Base-by-base conservation (phyloP, 2,113 vertebrate species). In the Myanophis thanlyinensis region DNA sequence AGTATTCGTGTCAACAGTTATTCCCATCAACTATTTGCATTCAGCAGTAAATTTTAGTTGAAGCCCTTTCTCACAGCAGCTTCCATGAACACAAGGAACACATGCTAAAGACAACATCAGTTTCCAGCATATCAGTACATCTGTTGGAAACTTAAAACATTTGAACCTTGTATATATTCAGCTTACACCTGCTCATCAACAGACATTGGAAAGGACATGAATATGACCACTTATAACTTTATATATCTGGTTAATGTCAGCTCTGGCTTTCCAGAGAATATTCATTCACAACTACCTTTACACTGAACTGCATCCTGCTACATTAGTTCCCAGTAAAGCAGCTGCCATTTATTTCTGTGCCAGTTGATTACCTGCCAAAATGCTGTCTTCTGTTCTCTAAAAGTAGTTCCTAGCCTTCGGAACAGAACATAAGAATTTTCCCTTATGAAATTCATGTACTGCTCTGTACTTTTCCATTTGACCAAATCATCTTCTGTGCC, bases 271-370 rank as follows among this genome's bases (percentile, higher is more conserved):
- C 93, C 73, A 52, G 94, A 91, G 90, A 93, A 89, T 91, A 91
- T 49, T 9, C 84, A 10, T 0, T 0, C 85, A 5, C 25, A 52
- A 2, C 59, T 92, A 92, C 93, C 93, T 85, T 95, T 92, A 27
- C 67, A 92, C 94, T 93, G 89, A 62, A 92, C 92, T 91, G 92
- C 23, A 88, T 87, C 87, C 25, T 5, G 62, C n/a, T 94, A 93
- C 96, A 93, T 49, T 93, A 89, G 94, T 22, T 94, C 93, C 91
- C 93, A 92, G 86, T n/a, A 90, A 40, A 95, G 94, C 92, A 94
- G 93, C 88, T 93, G 62, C 40, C 8, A 49, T 85, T 86, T 86
- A 94, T 90, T 59, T 93, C 93, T 53, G 91, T 91, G 90, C 93
- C 47, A 0, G 0, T 54, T 62, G 53, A 90, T 95, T 92, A 96